Evolutionary conservation across 2,113 vertebrate species (phyloP).

Genomic region (Dicentrarchus labrax): DNA sequence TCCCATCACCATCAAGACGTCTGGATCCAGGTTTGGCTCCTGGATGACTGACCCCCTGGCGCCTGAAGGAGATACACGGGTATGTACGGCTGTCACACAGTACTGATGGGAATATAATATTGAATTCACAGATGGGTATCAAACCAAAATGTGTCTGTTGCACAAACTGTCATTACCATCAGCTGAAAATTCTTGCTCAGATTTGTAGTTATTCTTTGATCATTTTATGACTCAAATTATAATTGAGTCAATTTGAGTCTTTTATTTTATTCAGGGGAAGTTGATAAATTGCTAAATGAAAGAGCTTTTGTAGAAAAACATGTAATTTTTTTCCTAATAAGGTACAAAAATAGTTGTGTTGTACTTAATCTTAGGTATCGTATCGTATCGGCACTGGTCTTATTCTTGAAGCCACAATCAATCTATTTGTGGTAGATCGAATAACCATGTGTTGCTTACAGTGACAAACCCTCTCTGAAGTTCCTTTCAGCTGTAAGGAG

Average conservation of each 20-base stretch:
- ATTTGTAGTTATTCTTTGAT: too few relatives aligned
- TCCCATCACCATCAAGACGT: conserved; percentile 95
- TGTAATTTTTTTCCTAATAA: too few relatives aligned
- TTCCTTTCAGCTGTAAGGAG: background rate
- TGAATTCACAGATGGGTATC: background rate
- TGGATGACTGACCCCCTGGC: conserved; percentile 99
- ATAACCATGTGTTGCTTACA: background rate
- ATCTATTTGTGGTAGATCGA: background rate
- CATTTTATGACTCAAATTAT: too few relatives aligned
- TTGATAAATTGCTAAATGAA: too few relatives aligned
- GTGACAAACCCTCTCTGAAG: background rate
- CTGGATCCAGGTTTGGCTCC: conserved; percentile 96
- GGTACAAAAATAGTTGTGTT: background rate
- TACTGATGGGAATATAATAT: background rate
- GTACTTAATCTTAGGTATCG: background rate
- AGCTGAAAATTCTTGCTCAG: background rate
- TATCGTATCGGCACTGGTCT: background rate
- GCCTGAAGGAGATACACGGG: conserved; percentile 95
- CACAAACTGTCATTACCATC: background rate
- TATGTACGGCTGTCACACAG: conserved; percentile 74
- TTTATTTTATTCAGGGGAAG: too few relatives aligned
- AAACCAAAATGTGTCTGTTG: background rate
- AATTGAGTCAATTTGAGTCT: too few relatives aligned
- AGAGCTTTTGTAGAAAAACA: too few relatives aligned
- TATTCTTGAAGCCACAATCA: background rate